Conservation (phyloP, 1,140 invertebrate genomes). For the Catajapyx aquilonaris region DNA sequence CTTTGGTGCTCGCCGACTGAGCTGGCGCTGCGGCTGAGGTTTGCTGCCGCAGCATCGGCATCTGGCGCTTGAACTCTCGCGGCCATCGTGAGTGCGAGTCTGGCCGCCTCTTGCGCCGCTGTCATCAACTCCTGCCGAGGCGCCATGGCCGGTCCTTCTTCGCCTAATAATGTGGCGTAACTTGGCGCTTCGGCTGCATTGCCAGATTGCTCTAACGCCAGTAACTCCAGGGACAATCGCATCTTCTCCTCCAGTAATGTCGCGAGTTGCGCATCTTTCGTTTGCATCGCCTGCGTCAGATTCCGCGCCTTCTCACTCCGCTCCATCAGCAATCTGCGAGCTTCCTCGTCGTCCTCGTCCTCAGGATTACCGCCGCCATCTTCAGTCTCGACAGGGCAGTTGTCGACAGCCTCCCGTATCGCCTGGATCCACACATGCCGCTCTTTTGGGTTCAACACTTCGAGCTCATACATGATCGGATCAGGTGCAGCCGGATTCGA, state of each 20-base stretch:
- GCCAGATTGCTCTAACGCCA: conserved; percentile 36
- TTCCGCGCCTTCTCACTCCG: too few species aligned
- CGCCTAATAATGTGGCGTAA: conserved; percentile 32
- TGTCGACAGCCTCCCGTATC: conserved; percentile 47
- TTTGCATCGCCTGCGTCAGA: conserved; percentile 28
- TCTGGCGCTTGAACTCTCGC: too few species aligned
- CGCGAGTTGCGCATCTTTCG: conserved; percentile 71
- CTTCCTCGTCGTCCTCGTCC: too few species aligned
- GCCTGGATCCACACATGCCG: conserved; percentile 71
- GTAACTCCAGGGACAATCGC: conserved; percentile 50
- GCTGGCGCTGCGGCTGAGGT: conserved; percentile 67
- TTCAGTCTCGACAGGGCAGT: too few species aligned
- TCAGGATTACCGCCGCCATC: too few species aligned
- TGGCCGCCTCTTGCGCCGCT: conserved; percentile 8
- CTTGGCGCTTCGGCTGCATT: conserved; percentile 26
- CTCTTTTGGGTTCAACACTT: conserved; percentile 70
- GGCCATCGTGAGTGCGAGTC: neutral
- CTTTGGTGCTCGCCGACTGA: conserved; percentile 78
- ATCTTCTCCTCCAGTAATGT: conserved; percentile 72
- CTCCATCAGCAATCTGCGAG: too few species aligned
- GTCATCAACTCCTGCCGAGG: conserved; percentile 13
- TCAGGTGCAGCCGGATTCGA: conserved; percentile 69
- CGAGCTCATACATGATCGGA: conserved; percentile 67
- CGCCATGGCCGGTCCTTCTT: conserved; percentile 25
- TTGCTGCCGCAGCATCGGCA: conserved; percentile 44